These are phyloP conservation scores for Junonia oenone DNA, from an alignment of 2,888 invertebrate genomes.

Conservation along the genomic window DNA sequence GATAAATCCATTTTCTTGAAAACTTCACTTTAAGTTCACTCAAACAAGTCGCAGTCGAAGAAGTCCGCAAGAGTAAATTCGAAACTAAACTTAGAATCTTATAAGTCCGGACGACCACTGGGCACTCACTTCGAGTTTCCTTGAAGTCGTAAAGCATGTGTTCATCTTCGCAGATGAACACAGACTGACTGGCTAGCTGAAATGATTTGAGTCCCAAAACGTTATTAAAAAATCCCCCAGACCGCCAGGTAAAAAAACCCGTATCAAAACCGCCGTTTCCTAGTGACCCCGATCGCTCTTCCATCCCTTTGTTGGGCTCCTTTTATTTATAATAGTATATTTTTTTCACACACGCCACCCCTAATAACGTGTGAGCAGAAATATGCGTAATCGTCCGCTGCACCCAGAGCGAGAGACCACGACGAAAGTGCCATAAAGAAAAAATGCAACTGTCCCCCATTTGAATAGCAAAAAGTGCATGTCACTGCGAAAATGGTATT, in stretches of 20 bases:
- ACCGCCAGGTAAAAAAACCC: constrained; percentile 73
- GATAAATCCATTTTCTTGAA: constrained; percentile 65
- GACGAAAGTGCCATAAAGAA: constrained; percentile 56
- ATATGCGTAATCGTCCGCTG: constrained; percentile 71
- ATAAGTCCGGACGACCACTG: constrained; percentile 47
- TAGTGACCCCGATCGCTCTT: constrained; percentile 79
- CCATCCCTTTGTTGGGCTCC: constrained; percentile 73
- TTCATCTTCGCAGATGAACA: constrained; percentile 78
- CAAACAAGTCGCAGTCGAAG: constrained; percentile 26
- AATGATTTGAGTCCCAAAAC: constrained; percentile 57
- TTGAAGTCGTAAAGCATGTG: constrained; percentile 68
- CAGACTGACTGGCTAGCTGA: constrained; percentile 75
- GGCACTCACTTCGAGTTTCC: constrained; percentile 48
- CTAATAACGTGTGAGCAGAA: constrained; percentile 74
- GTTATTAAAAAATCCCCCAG: constrained; percentile 67
- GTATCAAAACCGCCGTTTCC: constrained; percentile 79
- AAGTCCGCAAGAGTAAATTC: constrained; percentile 34
- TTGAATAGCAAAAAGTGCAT: constrained; percentile 79
- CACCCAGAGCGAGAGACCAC: constrained; percentile 38
- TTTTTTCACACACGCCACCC: constrained; percentile 78
- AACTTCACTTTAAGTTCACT: constrained; percentile 39
- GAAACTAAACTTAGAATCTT: constrained; percentile 21
- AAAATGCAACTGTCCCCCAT: constrained; percentile 73
- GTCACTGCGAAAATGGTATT: constrained; percentile 75
- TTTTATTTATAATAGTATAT: constrained; percentile 77